phyloP scores from a whole-genome alignment of 2,113 vertebrate species.

The Corvus hawaiiensis region DNA sequence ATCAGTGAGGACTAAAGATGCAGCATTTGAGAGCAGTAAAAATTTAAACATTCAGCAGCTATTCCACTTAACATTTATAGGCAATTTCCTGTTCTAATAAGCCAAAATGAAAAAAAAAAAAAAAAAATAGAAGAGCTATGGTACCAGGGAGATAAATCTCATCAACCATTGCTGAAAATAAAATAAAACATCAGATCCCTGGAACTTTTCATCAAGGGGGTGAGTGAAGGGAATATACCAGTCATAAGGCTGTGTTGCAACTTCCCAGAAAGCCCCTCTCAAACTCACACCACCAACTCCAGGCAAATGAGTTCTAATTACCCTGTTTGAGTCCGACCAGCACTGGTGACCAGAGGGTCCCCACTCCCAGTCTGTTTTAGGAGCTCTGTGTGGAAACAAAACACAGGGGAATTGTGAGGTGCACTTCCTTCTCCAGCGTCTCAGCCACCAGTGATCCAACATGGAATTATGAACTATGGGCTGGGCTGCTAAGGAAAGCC shows the following conservation, averaged over 20 bases:
- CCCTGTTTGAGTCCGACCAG: not conserved
- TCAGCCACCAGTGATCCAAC: not conserved
- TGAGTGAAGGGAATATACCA: not conserved
- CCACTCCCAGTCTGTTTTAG: not conserved
- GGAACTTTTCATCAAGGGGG: not conserved
- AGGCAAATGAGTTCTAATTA: not conserved
- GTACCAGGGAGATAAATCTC: not conserved
- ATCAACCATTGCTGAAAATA: not conserved
- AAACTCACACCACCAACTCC: not conserved
- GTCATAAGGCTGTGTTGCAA: not conserved
- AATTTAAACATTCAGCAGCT: not conserved
- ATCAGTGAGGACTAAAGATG: not conserved
- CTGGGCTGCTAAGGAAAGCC: not conserved
- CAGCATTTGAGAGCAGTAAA: not conserved
- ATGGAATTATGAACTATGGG: too few species aligned
- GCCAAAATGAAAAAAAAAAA: not conserved
- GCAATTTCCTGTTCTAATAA: conserved; percentile 19
- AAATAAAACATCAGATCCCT: not conserved
- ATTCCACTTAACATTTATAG: not conserved
- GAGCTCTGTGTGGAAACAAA: not conserved
- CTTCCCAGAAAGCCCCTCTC: not conserved
- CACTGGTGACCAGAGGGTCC: not conserved
- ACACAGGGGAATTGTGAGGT: not conserved
- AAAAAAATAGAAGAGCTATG: not conserved
- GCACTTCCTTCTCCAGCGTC: not conserved